A percentile compares a stretch with the other conserved stretches of the same genome.
These are phyloP conservation scores for Eurytoma californica DNA, from an alignment of 2,888 invertebrate species.

Conservation along the genomic window DNA sequence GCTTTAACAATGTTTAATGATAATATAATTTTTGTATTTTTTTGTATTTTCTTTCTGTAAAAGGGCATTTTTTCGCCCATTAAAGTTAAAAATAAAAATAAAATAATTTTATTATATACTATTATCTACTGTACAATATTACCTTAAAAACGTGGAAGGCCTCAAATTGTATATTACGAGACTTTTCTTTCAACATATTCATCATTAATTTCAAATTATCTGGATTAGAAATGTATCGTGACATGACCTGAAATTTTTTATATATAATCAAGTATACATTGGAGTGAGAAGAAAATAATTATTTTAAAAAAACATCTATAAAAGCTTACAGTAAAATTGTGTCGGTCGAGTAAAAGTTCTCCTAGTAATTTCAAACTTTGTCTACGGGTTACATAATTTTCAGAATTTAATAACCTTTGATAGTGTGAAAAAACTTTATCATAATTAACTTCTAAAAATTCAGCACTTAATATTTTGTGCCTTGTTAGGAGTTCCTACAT, in stretches of 20 bases:
- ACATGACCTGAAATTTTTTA: slow-evolving; percentile 83
- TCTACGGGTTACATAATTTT: slow-evolving; percentile 99
- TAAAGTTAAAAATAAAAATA: not conserved
- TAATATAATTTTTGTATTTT: not conserved
- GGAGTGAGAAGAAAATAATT: slow-evolving; percentile 27
- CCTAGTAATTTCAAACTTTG: slow-evolving; percentile 98
- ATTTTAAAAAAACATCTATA: not conserved
- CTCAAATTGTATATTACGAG: slow-evolving; percentile 99
- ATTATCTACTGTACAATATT: slow-evolving; percentile 55
- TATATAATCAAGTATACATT: slow-evolving; percentile 34
- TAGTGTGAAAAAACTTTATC: slow-evolving; percentile 98
- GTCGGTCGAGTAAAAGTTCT: slow-evolving; percentile 97
- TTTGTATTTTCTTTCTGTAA: not conserved
- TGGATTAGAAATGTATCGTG: slow-evolving; percentile 98
- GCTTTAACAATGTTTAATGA: not conserved
- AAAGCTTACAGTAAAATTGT: slow-evolving; percentile 94
- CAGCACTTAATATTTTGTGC: slow-evolving; percentile 97
- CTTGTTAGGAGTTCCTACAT: slow-evolving; percentile 92
- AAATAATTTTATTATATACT: no score
- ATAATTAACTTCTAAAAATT: slow-evolving; percentile 99
- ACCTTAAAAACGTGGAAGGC: slow-evolving; percentile 99
- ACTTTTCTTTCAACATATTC: slow-evolving; percentile 99
- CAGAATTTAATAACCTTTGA: slow-evolving; percentile 97
- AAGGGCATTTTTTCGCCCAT: not conserved
- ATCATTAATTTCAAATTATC: slow-evolving; percentile 99